Base-by-base conservation (phyloP, 2,797 vertebrate species). In the Anas bernieri region DNA sequence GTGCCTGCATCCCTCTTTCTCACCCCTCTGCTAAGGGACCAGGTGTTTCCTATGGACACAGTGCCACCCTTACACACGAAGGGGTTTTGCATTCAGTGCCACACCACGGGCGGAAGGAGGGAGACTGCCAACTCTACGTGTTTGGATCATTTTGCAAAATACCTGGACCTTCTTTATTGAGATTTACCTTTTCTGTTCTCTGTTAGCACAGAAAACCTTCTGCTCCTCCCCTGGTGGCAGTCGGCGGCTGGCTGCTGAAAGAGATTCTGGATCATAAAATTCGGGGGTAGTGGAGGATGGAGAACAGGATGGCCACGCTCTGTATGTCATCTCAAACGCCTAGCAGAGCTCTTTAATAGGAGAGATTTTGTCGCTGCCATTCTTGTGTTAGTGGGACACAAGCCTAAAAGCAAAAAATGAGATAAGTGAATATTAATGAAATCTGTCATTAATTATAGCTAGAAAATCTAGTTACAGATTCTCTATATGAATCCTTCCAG, bases 341-440 rank as follows among this genome's bases (percentile, higher is more conserved):
- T 76, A 52, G n/a, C 17, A 68, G 45, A 86, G 30, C 46, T 35
- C 64, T 91, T 79, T 37, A 64, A 56, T 33, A 61, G 54, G 59
- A 83, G 56, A 72, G 37, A 64, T 21, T 62, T 83, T 18, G 82
- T 93, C 18, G 79, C 54, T 0, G 0, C 55, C 33, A 12, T 43
- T 26, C n/a, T 70, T 61, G n/a, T 52, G 37, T 76, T 89, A 93
- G 55, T 9, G 0, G 35, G 43, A 33, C 25, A 61, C 21, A 77
- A 56, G 62, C 35, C 48, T 85, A 52, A 43, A 72, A 86, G 75
- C 7, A 69, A 39, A 50, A 48, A 61, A 17, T 2, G 10, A 11
- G 30, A 4, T 83, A 81, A 79, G 16, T 76, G 66, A 91, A 35
- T 93, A 82, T 88, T 90, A 94, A 93, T 79, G 33, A 92, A 95